A percentile compares a stretch with the other conserved stretches of the same genome.
These are phyloP conservation scores for Malacoctenus gilli DNA, from an alignment of 2,797 vertebrate species.

Conservation along the genomic window DNA sequence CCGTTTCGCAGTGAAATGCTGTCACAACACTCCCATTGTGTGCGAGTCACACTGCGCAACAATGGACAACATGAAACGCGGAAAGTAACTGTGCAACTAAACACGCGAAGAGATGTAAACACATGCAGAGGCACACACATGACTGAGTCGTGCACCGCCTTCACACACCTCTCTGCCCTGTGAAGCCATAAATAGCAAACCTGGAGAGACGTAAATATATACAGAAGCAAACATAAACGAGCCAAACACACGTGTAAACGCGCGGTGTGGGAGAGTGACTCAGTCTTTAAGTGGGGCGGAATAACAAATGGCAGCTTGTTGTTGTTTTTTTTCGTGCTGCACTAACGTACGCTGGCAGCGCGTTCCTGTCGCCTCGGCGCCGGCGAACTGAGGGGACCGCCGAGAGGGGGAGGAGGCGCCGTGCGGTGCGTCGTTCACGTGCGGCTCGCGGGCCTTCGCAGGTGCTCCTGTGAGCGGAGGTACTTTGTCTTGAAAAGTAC, in stretches of 20 bases:
- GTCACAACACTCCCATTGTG: background rate
- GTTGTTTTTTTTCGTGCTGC: constrained; percentile 9
- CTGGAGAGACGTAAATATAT: too few species aligned
- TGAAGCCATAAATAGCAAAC: too few species aligned
- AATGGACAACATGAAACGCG: constrained; percentile 1
- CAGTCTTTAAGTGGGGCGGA: background rate
- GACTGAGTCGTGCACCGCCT: too few species aligned
- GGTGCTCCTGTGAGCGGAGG: constrained; percentile 41
- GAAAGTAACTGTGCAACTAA: too few species aligned
- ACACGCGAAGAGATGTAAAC: too few species aligned
- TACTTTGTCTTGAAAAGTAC: constrained; percentile 42
- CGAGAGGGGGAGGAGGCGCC: constrained; percentile 22
- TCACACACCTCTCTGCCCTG: too few species aligned
- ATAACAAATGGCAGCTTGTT: constrained; percentile 21
- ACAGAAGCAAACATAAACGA: background rate
- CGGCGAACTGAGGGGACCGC: constrained; percentile 31
- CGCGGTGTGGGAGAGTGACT: background rate
- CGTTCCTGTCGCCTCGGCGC: constrained; percentile 34
- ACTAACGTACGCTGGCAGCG: background rate
- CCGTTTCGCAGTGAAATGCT: background rate
- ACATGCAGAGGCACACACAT: too few species aligned
- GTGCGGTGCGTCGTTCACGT: background rate
- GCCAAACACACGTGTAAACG: background rate
- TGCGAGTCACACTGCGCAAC: background rate
- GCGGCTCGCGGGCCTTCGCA: constrained; percentile 19